Conservation (phyloP, 37 sponge, comb jelly and placozoan species). For the Chondrilla cf. caribensis region DNA sequence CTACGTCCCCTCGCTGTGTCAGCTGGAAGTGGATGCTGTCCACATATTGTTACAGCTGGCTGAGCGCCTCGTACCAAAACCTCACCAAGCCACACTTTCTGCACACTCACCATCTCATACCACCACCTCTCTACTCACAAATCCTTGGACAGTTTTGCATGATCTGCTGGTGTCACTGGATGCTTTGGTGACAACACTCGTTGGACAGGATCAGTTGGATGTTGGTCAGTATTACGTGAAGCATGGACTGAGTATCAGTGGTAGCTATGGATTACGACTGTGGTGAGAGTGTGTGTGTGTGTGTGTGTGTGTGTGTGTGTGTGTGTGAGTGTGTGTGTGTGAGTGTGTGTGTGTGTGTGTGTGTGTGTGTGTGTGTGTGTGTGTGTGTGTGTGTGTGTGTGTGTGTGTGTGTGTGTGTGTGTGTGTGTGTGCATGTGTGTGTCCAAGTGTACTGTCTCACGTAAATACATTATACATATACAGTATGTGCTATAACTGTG, state of each 20-base stretch:
- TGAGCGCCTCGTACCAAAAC: not conserved
- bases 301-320: too few species aligned
- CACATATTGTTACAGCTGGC: not conserved
- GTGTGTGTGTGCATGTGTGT: not conserved
- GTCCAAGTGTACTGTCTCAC: too few species aligned
- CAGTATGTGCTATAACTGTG: too few species aligned
- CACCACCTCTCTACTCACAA: not conserved
- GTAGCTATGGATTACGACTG: not conserved
- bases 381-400: too few species aligned
- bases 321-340: too few species aligned
- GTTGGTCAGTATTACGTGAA: not conserved
- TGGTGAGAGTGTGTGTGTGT: not conserved
- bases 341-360: too few species aligned
- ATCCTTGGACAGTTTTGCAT: not conserved
- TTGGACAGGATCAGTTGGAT: not conserved
- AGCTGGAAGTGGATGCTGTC: not conserved
- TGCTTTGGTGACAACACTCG: not conserved
- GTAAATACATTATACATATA: too few species aligned
- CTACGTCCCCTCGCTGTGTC: not conserved
- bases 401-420: not conserved
- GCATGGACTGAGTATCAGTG: constrained; percentile 3
- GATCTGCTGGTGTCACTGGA: not conserved
- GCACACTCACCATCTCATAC: not conserved
- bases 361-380: too few species aligned
- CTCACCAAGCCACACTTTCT: too few species aligned